A percentile compares a stretch with the other conserved stretches of the same genome.
Evolutionary conservation across 2,888 invertebrate genomes (phyloP).

Genomic region (Fissipunctia ypsillon): DNA sequence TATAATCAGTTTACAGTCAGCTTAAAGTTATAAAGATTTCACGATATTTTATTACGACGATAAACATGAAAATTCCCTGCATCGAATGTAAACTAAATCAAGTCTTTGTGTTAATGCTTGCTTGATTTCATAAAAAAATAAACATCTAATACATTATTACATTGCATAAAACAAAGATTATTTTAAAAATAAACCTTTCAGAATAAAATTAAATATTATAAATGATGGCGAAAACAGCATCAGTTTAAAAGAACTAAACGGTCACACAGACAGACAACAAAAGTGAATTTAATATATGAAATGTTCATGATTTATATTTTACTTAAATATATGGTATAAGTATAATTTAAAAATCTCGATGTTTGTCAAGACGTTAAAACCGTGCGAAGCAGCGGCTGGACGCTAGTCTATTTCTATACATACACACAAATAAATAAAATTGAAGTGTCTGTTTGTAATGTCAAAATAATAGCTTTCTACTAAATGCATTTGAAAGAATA

Average conservation of each 20-base stretch:
- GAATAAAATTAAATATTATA: too few relatives aligned
- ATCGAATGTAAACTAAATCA: constrained; percentile 6
- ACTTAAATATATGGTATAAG: neutral
- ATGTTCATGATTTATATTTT: neutral
- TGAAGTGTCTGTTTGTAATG: too few relatives aligned
- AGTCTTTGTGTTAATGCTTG: constrained; percentile 4
- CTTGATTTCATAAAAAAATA: constrained; percentile 4
- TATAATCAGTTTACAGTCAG: neutral
- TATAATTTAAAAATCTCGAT: neutral
- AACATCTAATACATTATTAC: constrained; percentile 1
- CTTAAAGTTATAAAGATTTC: neutral
- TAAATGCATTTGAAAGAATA: too few relatives aligned
- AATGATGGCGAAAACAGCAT: too few relatives aligned
- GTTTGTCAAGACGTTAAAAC: neutral
- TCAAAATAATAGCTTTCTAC: too few relatives aligned
- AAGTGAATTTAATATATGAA: neutral
- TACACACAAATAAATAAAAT: too few relatives aligned
- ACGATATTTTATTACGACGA: constrained; percentile 1
- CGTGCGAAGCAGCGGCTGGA: neutral
- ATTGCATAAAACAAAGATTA: neutral
- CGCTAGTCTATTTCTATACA: too few relatives aligned
- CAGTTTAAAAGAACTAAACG: neutral
- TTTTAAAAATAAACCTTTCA: too few relatives aligned
- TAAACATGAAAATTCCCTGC: constrained; percentile 4
- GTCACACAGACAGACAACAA: neutral